Base-by-base conservation (phyloP, 2,888 invertebrate genomes). In the Synergus laeviventris region DNA sequence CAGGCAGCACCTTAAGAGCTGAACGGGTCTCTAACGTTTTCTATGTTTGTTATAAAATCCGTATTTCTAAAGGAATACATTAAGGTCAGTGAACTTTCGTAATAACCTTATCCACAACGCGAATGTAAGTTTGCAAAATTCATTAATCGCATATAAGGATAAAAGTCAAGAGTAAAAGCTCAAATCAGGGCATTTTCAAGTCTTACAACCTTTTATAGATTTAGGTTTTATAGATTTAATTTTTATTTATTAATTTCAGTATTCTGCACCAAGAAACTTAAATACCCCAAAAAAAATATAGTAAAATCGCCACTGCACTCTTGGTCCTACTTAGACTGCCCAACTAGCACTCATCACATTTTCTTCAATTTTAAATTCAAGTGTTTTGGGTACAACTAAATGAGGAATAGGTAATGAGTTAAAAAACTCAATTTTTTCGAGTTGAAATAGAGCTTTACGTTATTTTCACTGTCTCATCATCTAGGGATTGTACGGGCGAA, bases 41-140 rank as follows among this genome's bases (percentile, higher is more conserved):
- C 79, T 75, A 81, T 82, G 83, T 82, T 83, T 82, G 81, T 83
- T 82, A 81, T 81, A 81, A 83, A 81, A 82, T 81, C 81, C 76
- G 74, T 79, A 84, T 83, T 84, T 85, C 83, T 79, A 84, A 84
- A 85, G 83, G 82, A 85, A 84, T 83, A 84, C 82, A 84, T 85
- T 84, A 85, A 76, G 81, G 79, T 78, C 75, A 66, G 79, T 79
- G 81, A 82, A 79, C 77, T 81, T 78, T 80, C 78, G 77, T 82
- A 82, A 81, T 81, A 82, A 82, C 62, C 78, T 82, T 82, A 82
- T 79, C 77, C 79, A 78, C 79, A 78, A 80, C 80, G 78, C 79
- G 78, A 80, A 80, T 80, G 76, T 78, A 79, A 78, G 76, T 76
- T 78, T 76, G 75, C 66, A 75, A 80, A 81, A 82, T 82, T 79